Evolutionary conservation across 2,888 invertebrate genomes (phyloP).

Genomic region (Nomada lathburiana): DNA sequence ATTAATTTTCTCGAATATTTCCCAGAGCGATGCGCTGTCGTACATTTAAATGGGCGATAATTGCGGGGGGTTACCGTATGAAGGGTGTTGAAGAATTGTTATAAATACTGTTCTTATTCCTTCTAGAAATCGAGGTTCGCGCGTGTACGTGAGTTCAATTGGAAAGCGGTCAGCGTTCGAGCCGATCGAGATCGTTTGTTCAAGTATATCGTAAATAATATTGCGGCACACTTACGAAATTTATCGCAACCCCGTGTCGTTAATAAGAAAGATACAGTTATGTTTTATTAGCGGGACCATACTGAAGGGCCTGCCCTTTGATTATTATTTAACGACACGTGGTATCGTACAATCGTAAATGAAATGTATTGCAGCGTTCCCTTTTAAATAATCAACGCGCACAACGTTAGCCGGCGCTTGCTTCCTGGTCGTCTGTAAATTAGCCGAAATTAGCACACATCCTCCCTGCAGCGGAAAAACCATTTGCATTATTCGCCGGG

Average conservation of each 20-base stretch:
- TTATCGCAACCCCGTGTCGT: neutral
- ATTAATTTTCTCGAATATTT: conserved; percentile 15
- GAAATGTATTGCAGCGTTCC: conserved; percentile 7
- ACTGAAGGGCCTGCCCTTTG: neutral
- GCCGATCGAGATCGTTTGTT: conserved; percentile 9
- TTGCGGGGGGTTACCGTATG: neutral
- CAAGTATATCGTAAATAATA: too few relatives aligned
- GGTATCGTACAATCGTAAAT: neutral
- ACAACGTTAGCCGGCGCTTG: neutral
- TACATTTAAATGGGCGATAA: neutral
- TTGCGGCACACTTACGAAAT: neutral
- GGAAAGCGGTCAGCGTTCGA: conserved; percentile 54
- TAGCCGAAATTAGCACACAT: neutral
- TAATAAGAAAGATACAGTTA: neutral
- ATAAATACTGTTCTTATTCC: conserved; percentile 32
- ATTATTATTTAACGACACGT: neutral
- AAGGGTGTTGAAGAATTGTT: neutral
- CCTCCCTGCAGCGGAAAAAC: neutral
- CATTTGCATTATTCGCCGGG: neutral
- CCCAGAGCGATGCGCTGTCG: neutral
- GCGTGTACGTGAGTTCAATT: neutral
- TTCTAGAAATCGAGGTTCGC: conserved; percentile 14
- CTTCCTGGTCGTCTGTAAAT: neutral
- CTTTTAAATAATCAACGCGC: conserved; percentile 14
- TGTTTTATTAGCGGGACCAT: neutral